Conservation (phyloP, 1,140 invertebrate genomes). For the Stratiolaelaps scimitus region DNA sequence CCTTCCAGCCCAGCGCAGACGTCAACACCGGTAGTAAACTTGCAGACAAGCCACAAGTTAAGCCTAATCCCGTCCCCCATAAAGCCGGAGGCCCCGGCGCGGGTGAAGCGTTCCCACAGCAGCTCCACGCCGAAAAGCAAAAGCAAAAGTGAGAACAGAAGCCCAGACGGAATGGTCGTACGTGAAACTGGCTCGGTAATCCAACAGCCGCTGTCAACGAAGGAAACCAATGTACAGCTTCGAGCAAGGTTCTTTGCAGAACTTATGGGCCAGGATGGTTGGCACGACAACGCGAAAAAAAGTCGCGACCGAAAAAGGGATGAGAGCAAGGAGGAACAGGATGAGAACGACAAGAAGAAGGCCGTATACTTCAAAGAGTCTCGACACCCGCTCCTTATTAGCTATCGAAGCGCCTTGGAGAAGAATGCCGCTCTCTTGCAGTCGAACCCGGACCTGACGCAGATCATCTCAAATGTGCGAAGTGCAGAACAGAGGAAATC, state of each 20-base stretch:
- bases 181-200: not conserved
- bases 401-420: slow-evolving; percentile 18
- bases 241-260: not conserved
- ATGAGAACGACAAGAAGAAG: not conserved
- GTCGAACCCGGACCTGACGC: slow-evolving; percentile 24
- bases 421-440: slow-evolving; percentile 18
- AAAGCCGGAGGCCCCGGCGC: not conserved
- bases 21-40: too few species aligned
- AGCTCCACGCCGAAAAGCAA: not conserved
- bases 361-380: not conserved
- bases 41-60: too few species aligned
- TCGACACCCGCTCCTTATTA: slow-evolving; percentile 6
- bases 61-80: too few species aligned
- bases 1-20: too few species aligned
- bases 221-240: not conserved
- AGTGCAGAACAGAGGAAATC: slow-evolving; percentile 13
- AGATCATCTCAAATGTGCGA: slow-evolving; percentile 22
- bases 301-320: not conserved
- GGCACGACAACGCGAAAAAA: not conserved
- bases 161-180: not conserved
- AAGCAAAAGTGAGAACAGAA: not conserved
- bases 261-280: not conserved
- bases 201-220: not conserved
- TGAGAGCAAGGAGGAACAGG: not conserved
- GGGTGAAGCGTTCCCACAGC: not conserved